phyloP scores from a whole-genome alignment of 2,113 vertebrate species.

The Phoxinus phoxinus region DNA sequence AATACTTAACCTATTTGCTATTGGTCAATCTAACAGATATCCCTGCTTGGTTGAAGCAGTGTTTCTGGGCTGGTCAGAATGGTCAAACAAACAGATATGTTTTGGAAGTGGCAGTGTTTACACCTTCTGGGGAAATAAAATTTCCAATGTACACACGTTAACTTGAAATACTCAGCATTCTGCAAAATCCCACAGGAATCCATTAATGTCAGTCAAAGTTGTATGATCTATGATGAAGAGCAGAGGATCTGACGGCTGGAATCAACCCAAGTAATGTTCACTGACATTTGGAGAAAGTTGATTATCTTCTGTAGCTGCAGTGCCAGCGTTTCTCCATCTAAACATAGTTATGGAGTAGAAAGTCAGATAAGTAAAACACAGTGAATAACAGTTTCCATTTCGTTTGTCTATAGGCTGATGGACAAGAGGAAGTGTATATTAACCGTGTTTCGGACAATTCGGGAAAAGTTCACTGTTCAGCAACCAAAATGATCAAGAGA shows the following conservation, averaged over 20 bases:
- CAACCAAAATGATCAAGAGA: slow-evolving; percentile 13
- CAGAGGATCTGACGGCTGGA: slow-evolving; percentile 53
- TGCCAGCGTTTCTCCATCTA: slow-evolving; percentile 64
- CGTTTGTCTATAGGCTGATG: neutral
- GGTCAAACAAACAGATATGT: neutral
- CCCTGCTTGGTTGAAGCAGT: neutral
- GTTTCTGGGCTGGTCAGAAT: neutral
- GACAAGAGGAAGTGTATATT: neutral
- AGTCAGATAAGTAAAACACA: neutral
- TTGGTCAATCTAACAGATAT: neutral
- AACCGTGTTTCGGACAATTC: slow-evolving; percentile 5
- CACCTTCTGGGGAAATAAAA: neutral
- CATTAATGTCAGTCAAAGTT: slow-evolving; percentile 48
- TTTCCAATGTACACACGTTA: neutral
- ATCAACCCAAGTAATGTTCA: slow-evolving; percentile 66
- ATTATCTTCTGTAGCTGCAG: slow-evolving; percentile 65
- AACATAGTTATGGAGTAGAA: slow-evolving; percentile 22
- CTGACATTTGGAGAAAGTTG: slow-evolving; percentile 62
- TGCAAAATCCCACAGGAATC: slow-evolving; percentile 40
- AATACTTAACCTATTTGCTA: neutral
- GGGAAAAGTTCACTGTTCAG: slow-evolving; percentile 1
- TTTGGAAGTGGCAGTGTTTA: neutral
- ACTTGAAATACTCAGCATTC: slow-evolving; percentile 67
- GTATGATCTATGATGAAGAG: slow-evolving; percentile 45
- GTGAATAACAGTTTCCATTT: neutral